Conservation (phyloP, 2,797 vertebrate genomes). For the Remorina albescens region DNA sequence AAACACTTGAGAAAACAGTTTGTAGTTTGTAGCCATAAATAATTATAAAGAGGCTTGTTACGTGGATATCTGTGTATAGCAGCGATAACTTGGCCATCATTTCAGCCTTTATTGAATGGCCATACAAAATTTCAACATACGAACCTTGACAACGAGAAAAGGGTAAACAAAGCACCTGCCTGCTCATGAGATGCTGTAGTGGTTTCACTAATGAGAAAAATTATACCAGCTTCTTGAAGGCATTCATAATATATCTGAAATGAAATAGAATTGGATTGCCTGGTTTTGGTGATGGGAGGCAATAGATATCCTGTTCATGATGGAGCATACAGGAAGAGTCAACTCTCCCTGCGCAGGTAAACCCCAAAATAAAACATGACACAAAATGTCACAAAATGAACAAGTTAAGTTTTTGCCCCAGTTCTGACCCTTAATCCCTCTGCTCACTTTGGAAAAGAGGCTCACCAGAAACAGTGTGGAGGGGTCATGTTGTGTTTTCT, state of each 20-base stretch:
- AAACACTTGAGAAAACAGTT: background rate
- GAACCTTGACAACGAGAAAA: background rate
- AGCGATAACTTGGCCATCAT: background rate
- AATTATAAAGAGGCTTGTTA: no score
- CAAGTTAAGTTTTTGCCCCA: background rate
- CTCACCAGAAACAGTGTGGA: background rate
- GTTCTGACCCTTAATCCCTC: background rate
- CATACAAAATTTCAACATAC: background rate
- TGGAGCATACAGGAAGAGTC: background rate
- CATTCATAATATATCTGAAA: background rate
- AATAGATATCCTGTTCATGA: background rate
- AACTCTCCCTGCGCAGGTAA: background rate
- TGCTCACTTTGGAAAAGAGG: background rate
- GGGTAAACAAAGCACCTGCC: background rate
- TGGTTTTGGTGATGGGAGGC: background rate
- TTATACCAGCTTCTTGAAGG: background rate
- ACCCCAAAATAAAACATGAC: constrained; percentile 3
- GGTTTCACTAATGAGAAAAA: background rate
- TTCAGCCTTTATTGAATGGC: no score
- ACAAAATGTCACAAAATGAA: background rate
- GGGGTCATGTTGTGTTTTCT: background rate
- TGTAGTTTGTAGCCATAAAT: background rate
- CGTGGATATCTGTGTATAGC: background rate
- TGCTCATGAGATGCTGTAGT: background rate
- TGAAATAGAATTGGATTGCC: background rate